phyloP scores from a whole-genome alignment of 2,113 vertebrate genomes.

The Saguinus imperator region DNA sequence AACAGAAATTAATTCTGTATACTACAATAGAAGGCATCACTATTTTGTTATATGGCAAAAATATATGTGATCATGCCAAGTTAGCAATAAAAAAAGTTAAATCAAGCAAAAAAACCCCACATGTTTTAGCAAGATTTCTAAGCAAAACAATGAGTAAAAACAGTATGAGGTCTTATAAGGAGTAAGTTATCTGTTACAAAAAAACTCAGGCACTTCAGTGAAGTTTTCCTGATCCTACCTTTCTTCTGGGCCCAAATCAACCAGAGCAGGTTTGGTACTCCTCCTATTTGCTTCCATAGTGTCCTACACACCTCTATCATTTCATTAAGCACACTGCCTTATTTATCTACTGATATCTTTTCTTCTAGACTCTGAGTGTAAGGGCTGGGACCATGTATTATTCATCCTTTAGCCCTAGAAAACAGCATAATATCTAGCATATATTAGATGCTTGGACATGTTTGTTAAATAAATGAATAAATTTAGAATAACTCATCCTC shows the following conservation, averaged over 20 bases:
- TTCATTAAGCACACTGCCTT: background rate
- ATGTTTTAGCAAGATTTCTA: slow-evolving; percentile 39
- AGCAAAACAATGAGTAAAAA: background rate
- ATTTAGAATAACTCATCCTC: background rate
- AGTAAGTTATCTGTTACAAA: background rate
- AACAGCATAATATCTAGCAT: background rate
- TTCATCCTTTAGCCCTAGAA: slow-evolving; percentile 24
- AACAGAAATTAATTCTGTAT: background rate
- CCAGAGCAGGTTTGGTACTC: background rate
- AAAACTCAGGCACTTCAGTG: background rate
- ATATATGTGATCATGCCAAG: background rate
- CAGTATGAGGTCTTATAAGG: background rate
- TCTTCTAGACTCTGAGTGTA: background rate
- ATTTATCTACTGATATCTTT: background rate
- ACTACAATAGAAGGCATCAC: background rate
- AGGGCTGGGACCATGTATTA: background rate
- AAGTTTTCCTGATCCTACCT: background rate
- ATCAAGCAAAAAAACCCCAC: background rate
- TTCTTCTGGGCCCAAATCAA: background rate
- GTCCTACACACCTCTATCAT: background rate
- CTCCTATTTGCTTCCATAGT: background rate
- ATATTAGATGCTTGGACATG: background rate
- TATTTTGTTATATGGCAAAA: slow-evolving; percentile 19
- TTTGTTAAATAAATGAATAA: slow-evolving; percentile 25
- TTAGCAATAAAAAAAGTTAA: slow-evolving; percentile 29